These are phyloP conservation scores for Lasiurus borealis DNA, from an alignment of 2,113 vertebrate genomes.

Conservation along the genomic window DNA sequence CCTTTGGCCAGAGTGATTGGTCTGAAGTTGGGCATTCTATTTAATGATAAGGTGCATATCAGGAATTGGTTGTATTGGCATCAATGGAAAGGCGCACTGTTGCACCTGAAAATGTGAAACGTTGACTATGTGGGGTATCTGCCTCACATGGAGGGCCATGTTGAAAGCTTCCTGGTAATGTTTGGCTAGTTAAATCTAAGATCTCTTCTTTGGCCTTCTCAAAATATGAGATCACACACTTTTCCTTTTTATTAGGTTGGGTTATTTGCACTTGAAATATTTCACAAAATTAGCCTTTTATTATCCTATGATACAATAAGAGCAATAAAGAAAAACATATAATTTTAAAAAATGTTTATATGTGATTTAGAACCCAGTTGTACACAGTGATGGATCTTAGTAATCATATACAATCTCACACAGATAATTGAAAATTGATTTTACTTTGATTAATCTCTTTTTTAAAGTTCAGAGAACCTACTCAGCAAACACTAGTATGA, in stretches of 20 bases:
- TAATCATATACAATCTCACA: conserved; percentile 15
- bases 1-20: neutral
- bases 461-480: neutral
- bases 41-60: neutral
- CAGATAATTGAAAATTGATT: conserved; percentile 62
- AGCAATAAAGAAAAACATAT: neutral
- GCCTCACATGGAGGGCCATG: neutral
- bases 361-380: neutral
- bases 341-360: neutral
- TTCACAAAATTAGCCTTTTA: neutral
- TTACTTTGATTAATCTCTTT: conserved; percentile 51
- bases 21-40: neutral
- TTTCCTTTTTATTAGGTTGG: neutral
- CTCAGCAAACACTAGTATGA: neutral
- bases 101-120: neutral
- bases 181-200: neutral
- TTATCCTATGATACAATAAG: neutral
- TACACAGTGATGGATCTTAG: neutral
- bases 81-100: rapidly evolving
- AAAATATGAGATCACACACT: neutral
- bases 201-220: neutral
- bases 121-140: neutral
- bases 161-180: neutral
- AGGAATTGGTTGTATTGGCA: neutral
- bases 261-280: neutral